These are phyloP conservation scores for Malurus leucopterus DNA, from an alignment of 2,797 vertebrate species.

Conservation along the genomic window DNA sequence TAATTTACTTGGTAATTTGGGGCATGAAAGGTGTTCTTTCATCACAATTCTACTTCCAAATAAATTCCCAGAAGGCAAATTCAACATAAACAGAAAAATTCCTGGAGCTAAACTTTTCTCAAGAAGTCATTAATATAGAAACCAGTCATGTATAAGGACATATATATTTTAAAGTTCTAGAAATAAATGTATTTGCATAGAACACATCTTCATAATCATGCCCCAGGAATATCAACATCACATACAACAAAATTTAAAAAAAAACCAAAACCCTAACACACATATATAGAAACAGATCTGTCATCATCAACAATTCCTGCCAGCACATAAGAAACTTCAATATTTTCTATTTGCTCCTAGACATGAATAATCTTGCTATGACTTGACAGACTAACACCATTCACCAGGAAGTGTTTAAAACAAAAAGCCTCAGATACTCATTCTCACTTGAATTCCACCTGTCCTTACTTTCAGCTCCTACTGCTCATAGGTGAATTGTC, in stretches of 20 bases:
- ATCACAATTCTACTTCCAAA: background rate
- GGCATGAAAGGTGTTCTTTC: background rate
- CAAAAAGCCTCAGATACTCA: background rate
- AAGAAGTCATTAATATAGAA: background rate
- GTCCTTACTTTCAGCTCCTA: background rate
- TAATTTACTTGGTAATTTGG: background rate
- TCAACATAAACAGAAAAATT: background rate
- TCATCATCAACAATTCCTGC: background rate
- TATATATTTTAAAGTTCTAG: background rate
- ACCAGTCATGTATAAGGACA: background rate
- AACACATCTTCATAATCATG: background rate
- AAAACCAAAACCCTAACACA: background rate
- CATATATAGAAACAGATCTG: background rate
- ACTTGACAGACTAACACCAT: background rate
- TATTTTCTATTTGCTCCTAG: background rate
- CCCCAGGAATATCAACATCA: background rate
- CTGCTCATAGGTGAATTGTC: background rate
- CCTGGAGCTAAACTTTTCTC: background rate
- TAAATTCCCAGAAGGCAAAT: background rate
- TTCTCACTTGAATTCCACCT: background rate
- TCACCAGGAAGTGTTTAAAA: background rate
- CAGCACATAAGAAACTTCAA: background rate
- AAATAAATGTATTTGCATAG: background rate
- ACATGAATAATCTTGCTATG: background rate
- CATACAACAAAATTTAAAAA: background rate